Evolutionary conservation across 2,113 vertebrate genomes (phyloP).

Genomic region (Erythrocercus mccallii): DNA sequence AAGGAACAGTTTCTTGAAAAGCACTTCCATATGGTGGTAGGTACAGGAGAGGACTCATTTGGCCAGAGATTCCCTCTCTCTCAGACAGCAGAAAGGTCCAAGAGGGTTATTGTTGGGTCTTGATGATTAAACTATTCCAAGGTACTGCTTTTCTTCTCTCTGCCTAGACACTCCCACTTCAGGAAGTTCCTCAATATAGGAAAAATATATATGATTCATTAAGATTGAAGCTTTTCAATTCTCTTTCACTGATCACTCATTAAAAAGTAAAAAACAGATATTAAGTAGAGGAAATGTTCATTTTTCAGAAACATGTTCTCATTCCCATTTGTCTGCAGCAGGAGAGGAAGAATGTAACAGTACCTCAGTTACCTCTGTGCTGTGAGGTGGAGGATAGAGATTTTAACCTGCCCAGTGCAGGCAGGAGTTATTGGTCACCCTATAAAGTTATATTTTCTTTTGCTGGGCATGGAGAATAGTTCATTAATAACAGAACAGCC

Average conservation of each 20-base stretch:
- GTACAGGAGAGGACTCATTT: conserved; percentile 54
- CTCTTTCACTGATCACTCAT: neutral
- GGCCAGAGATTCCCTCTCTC: conserved; percentile 14
- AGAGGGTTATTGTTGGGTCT: neutral
- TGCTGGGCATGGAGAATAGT: neutral
- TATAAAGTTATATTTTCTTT: neutral
- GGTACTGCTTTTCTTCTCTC: neutral
- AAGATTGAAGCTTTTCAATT: neutral
- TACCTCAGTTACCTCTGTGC: neutral
- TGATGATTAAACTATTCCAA: conserved; percentile 33
- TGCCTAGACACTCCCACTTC: neutral
- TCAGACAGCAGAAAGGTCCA: conserved; percentile 31
- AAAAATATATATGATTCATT: neutral
- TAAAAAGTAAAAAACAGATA: neutral
- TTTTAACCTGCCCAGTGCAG: neutral
- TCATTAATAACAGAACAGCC: neutral
- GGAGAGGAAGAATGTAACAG: neutral
- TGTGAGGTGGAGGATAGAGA: neutral
- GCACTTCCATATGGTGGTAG: conserved; percentile 72
- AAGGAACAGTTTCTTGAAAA: conserved; percentile 68
- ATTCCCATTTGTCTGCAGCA: neutral
- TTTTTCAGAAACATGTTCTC: neutral
- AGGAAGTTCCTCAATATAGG: neutral
- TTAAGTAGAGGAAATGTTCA: neutral
- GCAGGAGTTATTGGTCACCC: neutral